Conservation (phyloP, 2,113 vertebrate genomes). For the Corythornis cristatus region DNA sequence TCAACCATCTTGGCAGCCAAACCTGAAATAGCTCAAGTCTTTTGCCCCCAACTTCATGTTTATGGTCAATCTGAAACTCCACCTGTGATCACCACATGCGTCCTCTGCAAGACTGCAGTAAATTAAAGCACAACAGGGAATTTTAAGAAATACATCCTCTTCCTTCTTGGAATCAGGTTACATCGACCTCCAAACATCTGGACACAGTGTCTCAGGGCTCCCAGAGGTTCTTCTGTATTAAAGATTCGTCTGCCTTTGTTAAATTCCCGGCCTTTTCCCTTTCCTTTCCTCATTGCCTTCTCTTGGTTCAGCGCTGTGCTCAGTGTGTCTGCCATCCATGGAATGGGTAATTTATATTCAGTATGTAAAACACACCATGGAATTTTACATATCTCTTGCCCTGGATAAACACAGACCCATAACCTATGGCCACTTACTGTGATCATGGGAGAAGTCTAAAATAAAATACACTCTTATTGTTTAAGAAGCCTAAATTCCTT, state of each 20-base stretch:
- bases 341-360: not conserved
- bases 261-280: not conserved
- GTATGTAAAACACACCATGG: not conserved
- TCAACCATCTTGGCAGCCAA: not conserved
- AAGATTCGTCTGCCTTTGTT: conserved; percentile 51
- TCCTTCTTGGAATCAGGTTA: conserved; percentile 59
- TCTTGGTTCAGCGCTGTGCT: not conserved
- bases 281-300: not conserved
- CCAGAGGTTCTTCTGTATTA: conserved; percentile 11
- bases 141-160: conserved; percentile 61
- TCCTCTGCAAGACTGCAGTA: conserved; percentile 38
- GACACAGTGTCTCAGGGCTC: conserved; percentile 51
- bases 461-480: not conserved
- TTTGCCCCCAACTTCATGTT: conserved; percentile 23
- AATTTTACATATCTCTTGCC: not conserved
- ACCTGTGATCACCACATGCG: conserved; percentile 49
- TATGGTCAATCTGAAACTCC: conserved; percentile 41
- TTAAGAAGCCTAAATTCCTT: not conserved
- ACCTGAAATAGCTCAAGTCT: not conserved
- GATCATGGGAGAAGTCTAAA: not conserved
- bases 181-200: conserved; percentile 57
- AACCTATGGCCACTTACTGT: not conserved
- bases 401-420: not conserved
- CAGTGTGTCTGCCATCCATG: not conserved
- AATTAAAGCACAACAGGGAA: conserved; percentile 58